Conservation (phyloP, 2,888 invertebrate species). For the Trichogramma evanescens region DNA sequence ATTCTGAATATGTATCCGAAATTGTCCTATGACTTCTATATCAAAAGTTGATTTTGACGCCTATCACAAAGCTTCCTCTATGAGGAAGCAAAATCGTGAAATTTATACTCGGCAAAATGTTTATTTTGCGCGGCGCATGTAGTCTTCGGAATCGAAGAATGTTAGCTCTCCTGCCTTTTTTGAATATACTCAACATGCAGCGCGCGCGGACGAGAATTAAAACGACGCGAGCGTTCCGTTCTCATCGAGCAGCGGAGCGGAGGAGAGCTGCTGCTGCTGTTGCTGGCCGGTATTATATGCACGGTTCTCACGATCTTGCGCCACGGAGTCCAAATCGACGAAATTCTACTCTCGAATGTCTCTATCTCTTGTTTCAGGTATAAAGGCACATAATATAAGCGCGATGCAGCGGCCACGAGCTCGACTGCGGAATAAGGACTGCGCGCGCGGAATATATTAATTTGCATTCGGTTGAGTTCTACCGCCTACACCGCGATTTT, state of each 20-base stretch:
- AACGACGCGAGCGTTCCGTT: neutral
- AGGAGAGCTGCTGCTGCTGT: neutral
- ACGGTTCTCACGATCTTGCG: slow-evolving; percentile 18
- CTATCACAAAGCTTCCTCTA: slow-evolving; percentile 2
- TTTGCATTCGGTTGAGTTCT: slow-evolving; percentile 20
- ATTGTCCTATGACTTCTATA: no score
- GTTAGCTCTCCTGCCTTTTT: no score
- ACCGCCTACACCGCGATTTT: no score
- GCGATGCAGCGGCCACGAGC: no score
- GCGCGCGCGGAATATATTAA: slow-evolving; percentile 24
- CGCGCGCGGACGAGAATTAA: neutral
- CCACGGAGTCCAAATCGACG: slow-evolving; percentile 9
- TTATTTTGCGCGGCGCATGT: neutral
- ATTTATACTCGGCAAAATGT: neutral
- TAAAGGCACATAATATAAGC: slow-evolving; percentile 25
- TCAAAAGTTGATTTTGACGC: no score
- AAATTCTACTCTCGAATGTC: slow-evolving; percentile 15
- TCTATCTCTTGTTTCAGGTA: slow-evolving; percentile 34
- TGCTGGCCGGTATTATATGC: neutral
- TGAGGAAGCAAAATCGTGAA: slow-evolving; percentile 4
- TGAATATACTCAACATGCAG: no score
- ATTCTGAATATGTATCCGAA: no score
- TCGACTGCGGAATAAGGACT: slow-evolving; percentile 1
- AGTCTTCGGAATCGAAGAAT: no score
- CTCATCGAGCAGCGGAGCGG: neutral